Evolutionary conservation across 2,888 invertebrate species (phyloP).

Genomic region (Meta bourneti): DNA sequence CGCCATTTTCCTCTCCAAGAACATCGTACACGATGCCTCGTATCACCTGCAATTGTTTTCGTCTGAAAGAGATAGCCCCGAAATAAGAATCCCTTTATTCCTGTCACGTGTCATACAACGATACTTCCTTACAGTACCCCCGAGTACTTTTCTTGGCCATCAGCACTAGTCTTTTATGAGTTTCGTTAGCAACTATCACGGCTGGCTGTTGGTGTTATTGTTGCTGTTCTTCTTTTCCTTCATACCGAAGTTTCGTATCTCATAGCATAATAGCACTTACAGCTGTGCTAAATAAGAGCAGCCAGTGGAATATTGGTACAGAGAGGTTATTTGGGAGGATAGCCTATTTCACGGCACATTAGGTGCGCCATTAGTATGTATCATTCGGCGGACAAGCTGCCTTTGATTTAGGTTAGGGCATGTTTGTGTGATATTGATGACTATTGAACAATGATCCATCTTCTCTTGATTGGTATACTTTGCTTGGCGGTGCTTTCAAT

Average conservation of each 20-base stretch:
- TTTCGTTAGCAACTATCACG: conserved; percentile 48
- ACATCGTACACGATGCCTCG: neutral
- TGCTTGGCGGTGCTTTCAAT: neutral
- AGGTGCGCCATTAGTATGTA: conserved; percentile 54
- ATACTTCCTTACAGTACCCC: conserved; percentile 27
- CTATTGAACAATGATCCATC: neutral
- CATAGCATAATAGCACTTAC: neutral
- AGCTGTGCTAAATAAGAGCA: conserved; percentile 26
- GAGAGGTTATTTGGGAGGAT: conserved; percentile 35
- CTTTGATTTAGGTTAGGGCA: conserved; percentile 46
- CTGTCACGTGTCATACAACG: conserved; percentile 1
- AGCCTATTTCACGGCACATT: conserved; percentile 58
- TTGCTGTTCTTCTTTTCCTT: neutral
- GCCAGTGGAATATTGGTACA: conserved; percentile 11
- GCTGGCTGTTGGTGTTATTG: neutral
- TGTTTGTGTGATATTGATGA: conserved; percentile 5
- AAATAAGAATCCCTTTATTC: conserved; percentile 14
- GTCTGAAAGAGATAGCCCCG: neutral
- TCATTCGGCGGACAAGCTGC: neutral
- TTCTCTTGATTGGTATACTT: neutral
- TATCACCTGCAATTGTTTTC: conserved; percentile 28
- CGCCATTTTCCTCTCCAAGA: no score
- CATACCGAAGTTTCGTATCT: neutral
- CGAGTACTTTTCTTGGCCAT: conserved; percentile 14
- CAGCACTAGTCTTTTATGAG: conserved; percentile 40